phyloP scores from a whole-genome alignment of 2,113 vertebrate species.

The Taurulus bubalis region DNA sequence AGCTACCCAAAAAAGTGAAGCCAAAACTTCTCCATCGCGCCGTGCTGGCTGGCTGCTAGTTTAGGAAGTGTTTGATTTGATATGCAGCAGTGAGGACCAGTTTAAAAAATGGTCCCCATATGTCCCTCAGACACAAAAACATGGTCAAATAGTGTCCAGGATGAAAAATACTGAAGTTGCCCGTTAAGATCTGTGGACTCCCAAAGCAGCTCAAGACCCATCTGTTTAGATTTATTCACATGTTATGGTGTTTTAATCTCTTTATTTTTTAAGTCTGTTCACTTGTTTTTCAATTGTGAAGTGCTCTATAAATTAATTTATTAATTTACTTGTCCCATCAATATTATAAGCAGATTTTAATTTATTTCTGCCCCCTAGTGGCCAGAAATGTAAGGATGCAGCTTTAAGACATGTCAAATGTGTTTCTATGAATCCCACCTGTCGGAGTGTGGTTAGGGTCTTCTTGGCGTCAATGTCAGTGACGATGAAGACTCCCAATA shows the following conservation, averaged over 20 bases:
- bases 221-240: not conserved
- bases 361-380: not conserved
- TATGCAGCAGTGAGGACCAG: not conserved
- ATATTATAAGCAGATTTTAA: not conserved
- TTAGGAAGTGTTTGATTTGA: not conserved
- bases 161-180: not conserved
- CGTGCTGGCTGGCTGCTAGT: not conserved
- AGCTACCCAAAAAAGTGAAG: not conserved
- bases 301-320: not conserved
- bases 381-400: not conserved
- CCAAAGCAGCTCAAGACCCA: not conserved
- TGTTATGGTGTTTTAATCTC: not conserved
- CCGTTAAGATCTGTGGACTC: not conserved
- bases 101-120: not conserved
- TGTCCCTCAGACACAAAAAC: not conserved
- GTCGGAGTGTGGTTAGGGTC: conserved; percentile 84
- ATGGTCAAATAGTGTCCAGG: not conserved
- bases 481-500: conserved; percentile 92
- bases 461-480: conserved; percentile 87
- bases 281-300: not conserved
- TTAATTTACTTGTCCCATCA: not conserved
- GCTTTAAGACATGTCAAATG: not conserved
- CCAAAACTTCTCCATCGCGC: not conserved
- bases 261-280: not conserved
- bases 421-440: conserved; percentile 77